Evolutionary conservation across 2,113 vertebrate genomes (phyloP).

Genomic region (Callochromis pleurospilus): DNA sequence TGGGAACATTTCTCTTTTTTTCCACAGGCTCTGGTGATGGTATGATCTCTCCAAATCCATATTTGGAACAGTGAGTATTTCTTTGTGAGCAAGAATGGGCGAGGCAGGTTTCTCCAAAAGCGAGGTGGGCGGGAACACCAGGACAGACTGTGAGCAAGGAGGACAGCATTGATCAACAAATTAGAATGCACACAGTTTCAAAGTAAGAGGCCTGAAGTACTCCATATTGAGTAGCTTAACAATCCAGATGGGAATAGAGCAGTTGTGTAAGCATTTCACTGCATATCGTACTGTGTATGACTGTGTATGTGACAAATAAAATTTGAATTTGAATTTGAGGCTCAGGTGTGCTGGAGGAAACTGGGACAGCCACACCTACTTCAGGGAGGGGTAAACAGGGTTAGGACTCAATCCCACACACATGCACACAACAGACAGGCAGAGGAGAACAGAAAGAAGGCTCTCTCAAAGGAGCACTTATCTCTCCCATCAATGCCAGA

Average conservation of each 20-base stretch:
- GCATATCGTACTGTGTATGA: too few relatives aligned
- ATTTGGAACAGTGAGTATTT: not conserved
- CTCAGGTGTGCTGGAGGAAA: not conserved
- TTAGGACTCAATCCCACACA: not conserved
- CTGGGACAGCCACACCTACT: not conserved
- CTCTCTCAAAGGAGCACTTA: not conserved
- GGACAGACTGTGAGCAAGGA: not conserved
- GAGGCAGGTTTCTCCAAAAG: not conserved
- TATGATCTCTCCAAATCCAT: not conserved
- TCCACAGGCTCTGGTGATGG: not conserved
- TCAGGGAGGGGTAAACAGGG: not conserved
- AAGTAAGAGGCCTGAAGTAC: not conserved
- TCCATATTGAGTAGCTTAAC: not conserved
- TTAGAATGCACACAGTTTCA: not conserved
- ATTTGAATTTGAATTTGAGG: too few relatives aligned
- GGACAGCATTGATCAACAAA: not conserved
- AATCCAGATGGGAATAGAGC: not conserved
- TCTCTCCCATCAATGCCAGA: not conserved
- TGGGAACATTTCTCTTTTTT: not conserved
- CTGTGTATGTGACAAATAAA: too few relatives aligned
- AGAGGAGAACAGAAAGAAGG: not conserved
- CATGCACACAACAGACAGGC: not conserved
- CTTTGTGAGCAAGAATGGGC: not conserved
- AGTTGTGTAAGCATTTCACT: too few relatives aligned
- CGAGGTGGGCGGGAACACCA: fast-evolving